These are phyloP conservation scores for Papilio dardanus DNA, from an alignment of 1,140 invertebrate species.

Conservation along the genomic window DNA sequence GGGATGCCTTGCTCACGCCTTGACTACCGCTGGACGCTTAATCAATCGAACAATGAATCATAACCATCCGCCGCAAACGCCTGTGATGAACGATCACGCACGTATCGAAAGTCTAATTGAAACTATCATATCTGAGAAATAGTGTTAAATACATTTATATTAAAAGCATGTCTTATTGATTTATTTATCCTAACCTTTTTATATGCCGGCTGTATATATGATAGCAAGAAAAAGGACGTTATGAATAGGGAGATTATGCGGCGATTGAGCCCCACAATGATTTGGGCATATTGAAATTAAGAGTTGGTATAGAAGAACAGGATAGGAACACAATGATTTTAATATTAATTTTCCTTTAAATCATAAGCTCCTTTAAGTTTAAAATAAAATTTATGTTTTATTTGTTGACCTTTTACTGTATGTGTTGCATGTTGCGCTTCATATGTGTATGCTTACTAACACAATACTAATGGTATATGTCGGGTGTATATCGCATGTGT, in stretches of 20 bases:
- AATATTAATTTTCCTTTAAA: too few relatives aligned
- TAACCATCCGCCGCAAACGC: conserved; percentile 58
- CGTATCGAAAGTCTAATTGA: conserved; percentile 74
- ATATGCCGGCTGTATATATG: too few relatives aligned
- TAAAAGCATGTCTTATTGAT: too few relatives aligned
- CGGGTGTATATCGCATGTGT: conserved; percentile 37
- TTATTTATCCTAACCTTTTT: too few relatives aligned
- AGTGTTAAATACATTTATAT: too few relatives aligned
- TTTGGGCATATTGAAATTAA: too few relatives aligned
- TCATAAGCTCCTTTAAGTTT: too few relatives aligned
- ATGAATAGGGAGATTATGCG: too few relatives aligned
- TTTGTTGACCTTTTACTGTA: background rate
- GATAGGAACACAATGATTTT: too few relatives aligned
- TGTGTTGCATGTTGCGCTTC: conserved; percentile 1
- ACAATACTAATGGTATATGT: background rate
- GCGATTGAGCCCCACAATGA: too few relatives aligned
- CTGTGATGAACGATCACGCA: conserved; percentile 49
- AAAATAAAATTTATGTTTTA: background rate
- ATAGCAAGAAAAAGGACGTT: too few relatives aligned
- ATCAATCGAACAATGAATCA: conserved; percentile 51
- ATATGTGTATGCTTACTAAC: conserved; percentile 31
- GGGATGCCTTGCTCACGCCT: conserved; percentile 62
- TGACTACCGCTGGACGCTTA: conserved; percentile 63
- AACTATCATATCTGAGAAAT: conserved; percentile 53
- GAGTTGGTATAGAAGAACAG: too few relatives aligned